Conservation (phyloP, 2,888 invertebrate species). For the Scaptomyza tumidula region DNA sequence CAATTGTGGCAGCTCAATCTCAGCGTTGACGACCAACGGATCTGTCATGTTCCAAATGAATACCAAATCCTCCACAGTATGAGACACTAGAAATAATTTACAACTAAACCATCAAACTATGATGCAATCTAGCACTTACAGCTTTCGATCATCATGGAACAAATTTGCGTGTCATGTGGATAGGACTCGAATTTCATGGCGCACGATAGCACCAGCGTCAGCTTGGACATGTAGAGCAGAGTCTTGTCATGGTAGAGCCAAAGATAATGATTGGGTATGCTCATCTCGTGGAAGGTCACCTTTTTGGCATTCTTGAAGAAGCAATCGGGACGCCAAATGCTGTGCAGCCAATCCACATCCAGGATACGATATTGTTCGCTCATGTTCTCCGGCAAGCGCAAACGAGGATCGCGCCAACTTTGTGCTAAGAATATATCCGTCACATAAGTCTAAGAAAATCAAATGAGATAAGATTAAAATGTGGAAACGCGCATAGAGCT, state of each 20-base stretch:
- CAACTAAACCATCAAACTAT: slow-evolving; percentile 1
- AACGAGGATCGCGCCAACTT: slow-evolving; percentile 95
- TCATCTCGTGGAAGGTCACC: slow-evolving; percentile 97
- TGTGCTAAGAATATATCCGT: slow-evolving; percentile 96
- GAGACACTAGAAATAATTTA: slow-evolving; percentile 89
- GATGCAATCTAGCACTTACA: slow-evolving; percentile 87
- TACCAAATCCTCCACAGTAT: slow-evolving; percentile 96
- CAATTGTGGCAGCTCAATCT: slow-evolving; percentile 95
- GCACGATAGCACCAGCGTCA: slow-evolving; percentile 95
- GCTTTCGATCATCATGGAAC: slow-evolving; percentile 97
- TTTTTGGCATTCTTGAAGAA: slow-evolving; percentile 97
- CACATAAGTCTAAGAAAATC: slow-evolving; percentile 91
- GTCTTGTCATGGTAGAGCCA: slow-evolving; percentile 97
- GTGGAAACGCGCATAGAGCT: neutral
- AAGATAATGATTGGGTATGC: slow-evolving; percentile 96
- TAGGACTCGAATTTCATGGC: slow-evolving; percentile 97
- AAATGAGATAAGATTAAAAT: neutral
- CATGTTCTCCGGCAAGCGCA: slow-evolving; percentile 96
- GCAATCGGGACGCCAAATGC: slow-evolving; percentile 96
- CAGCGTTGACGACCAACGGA: slow-evolving; percentile 94
- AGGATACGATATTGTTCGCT: slow-evolving; percentile 95
- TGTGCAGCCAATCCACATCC: slow-evolving; percentile 95
- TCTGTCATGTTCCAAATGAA: slow-evolving; percentile 97
- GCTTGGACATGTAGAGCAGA: slow-evolving; percentile 95
- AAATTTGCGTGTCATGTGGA: slow-evolving; percentile 96